Evolutionary conservation across 2,888 invertebrate species (phyloP).

Genomic region (Cryptocephalus primarius): DNA sequence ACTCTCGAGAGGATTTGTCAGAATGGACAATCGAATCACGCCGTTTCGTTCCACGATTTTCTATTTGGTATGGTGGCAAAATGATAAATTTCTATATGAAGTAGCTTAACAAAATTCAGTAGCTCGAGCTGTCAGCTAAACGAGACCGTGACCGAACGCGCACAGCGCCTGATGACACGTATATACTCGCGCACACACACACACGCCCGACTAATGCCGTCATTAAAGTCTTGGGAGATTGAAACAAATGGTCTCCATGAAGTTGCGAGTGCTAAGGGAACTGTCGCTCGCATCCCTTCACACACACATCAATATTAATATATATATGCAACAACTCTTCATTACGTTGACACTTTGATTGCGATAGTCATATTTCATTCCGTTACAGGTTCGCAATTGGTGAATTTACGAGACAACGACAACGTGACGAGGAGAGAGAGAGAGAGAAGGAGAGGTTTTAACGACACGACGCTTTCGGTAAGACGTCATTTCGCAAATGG

Average conservation of each 20-base stretch:
- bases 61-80: too few species aligned
- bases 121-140: slow-evolving; percentile 13
- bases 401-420: background rate
- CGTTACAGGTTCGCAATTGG: background rate
- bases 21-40: too few species aligned
- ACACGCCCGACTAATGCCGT: slow-evolving; percentile 24
- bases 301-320: slow-evolving; percentile 35
- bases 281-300: slow-evolving; percentile 39
- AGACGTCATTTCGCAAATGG: too few species aligned
- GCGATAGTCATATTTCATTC: slow-evolving; percentile 6
- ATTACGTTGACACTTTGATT: slow-evolving; percentile 35
- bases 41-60: too few species aligned
- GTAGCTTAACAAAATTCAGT: too few species aligned
- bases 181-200: too few species aligned
- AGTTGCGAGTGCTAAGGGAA: slow-evolving; percentile 34
- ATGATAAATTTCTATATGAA: too few species aligned
- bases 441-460: too few species aligned
- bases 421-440: too few species aligned
- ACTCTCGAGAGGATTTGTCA: too few species aligned
- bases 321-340: slow-evolving; percentile 36
- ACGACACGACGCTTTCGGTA: too few species aligned
- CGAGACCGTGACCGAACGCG: slow-evolving; percentile 20
- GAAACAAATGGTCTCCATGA: slow-evolving; percentile 40
- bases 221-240: slow-evolving; percentile 38
- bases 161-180: slow-evolving; percentile 20